Evolutionary conservation across 2,888 invertebrate species (phyloP).

Genomic region (Liopterus haemorrhoidalis): DNA sequence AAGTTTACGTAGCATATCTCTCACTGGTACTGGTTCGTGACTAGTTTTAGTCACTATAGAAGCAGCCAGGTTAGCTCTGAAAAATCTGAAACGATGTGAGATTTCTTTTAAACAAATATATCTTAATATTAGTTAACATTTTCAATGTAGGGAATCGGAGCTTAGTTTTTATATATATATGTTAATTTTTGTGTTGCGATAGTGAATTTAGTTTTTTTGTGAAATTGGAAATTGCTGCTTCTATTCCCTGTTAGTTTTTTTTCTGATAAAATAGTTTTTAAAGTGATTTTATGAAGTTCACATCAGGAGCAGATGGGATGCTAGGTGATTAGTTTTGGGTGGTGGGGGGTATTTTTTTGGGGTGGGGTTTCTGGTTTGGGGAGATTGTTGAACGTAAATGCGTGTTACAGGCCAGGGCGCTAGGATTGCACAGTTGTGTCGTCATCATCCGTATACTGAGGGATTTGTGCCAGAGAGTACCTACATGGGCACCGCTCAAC

Average conservation of each 20-base stretch:
- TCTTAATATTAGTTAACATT: slow-evolving; percentile 19
- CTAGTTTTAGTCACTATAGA: not conserved
- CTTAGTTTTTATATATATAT: slow-evolving; percentile 38
- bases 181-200: slow-evolving; percentile 8
- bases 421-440: slow-evolving; percentile 91
- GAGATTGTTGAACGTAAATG: slow-evolving; percentile 26
- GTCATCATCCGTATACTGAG: slow-evolving; percentile 93
- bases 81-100: slow-evolving; percentile 40
- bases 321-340: slow-evolving; percentile 22
- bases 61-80: slow-evolving; percentile 13
- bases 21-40: not conserved
- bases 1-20: not conserved
- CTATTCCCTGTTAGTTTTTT: slow-evolving; percentile 39
- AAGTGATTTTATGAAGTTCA: slow-evolving; percentile 36
- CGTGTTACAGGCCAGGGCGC: slow-evolving; percentile 80
- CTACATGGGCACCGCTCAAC: slow-evolving; percentile 89
- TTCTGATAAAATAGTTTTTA: slow-evolving; percentile 19
- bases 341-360: too few relatives aligned
- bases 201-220: not conserved
- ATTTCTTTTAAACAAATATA: slow-evolving; percentile 31
- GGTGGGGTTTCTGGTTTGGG: too few relatives aligned
- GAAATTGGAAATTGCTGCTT: slow-evolving; percentile 31
- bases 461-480: slow-evolving; percentile 89
- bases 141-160: slow-evolving; percentile 39
- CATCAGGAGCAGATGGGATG: slow-evolving; percentile 39